Conservation (phyloP, 2,888 invertebrate genomes). For the Lamellibrachia columna region DNA sequence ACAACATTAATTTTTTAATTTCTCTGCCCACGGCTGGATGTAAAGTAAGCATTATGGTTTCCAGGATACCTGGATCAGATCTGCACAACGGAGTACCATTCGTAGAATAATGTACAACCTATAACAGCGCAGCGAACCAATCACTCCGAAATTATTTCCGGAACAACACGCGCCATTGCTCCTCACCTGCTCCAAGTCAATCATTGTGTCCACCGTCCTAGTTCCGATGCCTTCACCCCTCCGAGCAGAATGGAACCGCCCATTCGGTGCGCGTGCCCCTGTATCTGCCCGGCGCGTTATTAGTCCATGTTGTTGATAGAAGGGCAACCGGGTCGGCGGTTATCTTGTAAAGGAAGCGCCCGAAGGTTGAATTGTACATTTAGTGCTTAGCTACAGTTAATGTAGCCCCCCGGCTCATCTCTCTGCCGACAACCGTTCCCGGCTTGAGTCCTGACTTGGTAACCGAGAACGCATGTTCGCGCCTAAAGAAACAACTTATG, state of each 20-base stretch:
- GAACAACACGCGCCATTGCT: neutral
- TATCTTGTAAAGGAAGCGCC: conserved; percentile 16
- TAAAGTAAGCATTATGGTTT: conserved; percentile 16
- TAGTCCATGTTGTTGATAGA: conserved; percentile 12
- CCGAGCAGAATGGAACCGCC: neutral
- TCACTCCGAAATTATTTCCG: conserved; percentile 10
- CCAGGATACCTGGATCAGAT: neutral
- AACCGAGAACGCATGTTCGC: neutral
- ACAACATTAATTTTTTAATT: neutral
- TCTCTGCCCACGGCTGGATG: neutral
- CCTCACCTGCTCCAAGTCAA: neutral
- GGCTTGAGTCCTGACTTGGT: neutral
- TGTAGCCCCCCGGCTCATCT: neutral
- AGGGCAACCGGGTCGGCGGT: neutral
- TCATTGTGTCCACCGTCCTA: neutral
- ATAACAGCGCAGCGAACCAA: neutral
- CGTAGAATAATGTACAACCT: conserved; percentile 16
- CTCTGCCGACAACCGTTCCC: neutral
- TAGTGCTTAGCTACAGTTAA: conserved; percentile 5
- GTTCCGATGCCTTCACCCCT: neutral
- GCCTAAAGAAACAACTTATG: neutral
- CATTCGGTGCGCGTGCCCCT: neutral
- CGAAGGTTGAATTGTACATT: conserved; percentile 10
- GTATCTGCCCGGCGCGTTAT: conserved; percentile 10
- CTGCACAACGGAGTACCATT: neutral